phyloP scores from a whole-genome alignment of 1,140 invertebrate genomes.

The Leptopilina boulardi region DNA sequence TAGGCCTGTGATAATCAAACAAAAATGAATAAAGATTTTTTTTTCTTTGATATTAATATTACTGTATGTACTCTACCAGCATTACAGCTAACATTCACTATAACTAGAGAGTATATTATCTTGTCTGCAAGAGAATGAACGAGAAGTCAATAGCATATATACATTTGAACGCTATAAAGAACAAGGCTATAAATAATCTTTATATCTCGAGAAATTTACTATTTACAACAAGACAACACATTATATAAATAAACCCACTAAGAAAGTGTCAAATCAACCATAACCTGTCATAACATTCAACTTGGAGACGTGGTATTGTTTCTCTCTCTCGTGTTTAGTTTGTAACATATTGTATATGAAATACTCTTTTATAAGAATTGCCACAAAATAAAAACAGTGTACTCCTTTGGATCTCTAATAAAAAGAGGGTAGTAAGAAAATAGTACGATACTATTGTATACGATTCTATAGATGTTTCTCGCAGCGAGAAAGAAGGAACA shows the following conservation, averaged over 20 bases:
- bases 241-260: not conserved
- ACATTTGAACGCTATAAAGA: not conserved
- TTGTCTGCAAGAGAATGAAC: not conserved
- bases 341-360: not conserved
- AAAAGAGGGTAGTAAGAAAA: constrained; percentile 16
- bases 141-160: not conserved
- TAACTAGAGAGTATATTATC: too few relatives aligned
- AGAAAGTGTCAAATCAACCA: not conserved
- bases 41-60: too few relatives aligned
- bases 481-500: not conserved
- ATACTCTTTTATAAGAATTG: not conserved
- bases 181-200: not conserved
- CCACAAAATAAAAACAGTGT: constrained; percentile 22
- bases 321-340: too few relatives aligned
- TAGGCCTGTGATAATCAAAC: too few relatives aligned
- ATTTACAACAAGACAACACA: not conserved
- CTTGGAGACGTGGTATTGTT: not conserved
- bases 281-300: constrained; percentile 6
- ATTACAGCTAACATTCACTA: not conserved
- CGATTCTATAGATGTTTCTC: not conserved
- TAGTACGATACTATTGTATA: constrained; percentile 17
- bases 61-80: not conserved
- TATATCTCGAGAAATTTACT: not conserved
- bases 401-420: too few relatives aligned
- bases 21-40: too few relatives aligned